Evolutionary conservation across 2,113 vertebrate species (phyloP).

Genomic region (Solenodon paradoxus): DNA sequence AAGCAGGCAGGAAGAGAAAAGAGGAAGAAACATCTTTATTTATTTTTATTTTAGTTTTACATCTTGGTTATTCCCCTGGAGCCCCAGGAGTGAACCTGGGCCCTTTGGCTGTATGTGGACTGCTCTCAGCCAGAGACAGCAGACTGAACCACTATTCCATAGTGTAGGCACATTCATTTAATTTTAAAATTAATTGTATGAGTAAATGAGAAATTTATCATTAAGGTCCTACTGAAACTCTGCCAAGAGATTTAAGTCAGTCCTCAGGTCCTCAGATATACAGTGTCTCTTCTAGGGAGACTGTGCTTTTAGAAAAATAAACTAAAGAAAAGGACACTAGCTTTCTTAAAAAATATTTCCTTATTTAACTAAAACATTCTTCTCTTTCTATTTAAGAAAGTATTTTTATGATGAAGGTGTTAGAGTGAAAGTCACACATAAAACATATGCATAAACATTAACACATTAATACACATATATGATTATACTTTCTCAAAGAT

Average conservation of each 20-base stretch:
- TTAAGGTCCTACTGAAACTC: not conserved
- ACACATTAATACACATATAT: not conserved
- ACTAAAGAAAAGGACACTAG: not conserved
- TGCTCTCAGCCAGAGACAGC: too few relatives aligned
- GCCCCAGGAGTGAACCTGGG: too few relatives aligned
- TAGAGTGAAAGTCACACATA: not conserved
- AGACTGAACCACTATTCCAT: too few relatives aligned
- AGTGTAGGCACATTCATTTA: not conserved
- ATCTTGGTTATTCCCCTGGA: too few relatives aligned
- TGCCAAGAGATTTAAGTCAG: not conserved
- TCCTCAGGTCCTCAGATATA: not conserved
- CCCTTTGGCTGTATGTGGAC: too few relatives aligned
- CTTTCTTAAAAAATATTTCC: slow-evolving; percentile 10
- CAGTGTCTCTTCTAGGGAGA: not conserved
- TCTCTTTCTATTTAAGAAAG: not conserved
- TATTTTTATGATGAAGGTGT: not conserved
- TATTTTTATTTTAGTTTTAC: too few relatives aligned
- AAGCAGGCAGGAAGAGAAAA: too few relatives aligned
- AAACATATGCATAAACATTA: not conserved
- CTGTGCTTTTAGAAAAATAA: not conserved
- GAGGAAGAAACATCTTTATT: too few relatives aligned
- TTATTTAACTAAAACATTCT: not conserved
- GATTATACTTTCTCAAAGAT: not conserved
- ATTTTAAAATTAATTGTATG: not conserved
- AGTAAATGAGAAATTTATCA: not conserved